These are phyloP conservation scores for Hypolimnas misippus DNA, from an alignment of 2,888 invertebrate species.

Conservation along the genomic window DNA sequence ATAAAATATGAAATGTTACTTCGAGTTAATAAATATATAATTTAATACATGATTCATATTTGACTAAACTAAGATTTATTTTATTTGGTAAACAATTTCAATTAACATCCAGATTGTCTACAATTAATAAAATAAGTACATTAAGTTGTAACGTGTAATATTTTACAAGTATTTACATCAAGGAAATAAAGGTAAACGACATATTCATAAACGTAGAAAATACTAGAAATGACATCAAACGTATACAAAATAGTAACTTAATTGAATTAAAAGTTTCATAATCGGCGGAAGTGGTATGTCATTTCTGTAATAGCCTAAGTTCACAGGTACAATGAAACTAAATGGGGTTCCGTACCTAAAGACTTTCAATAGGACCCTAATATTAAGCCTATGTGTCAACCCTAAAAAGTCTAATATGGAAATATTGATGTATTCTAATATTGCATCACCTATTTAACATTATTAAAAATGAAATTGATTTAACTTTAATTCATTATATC, in stretches of 20 bases:
- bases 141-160: slow-evolving; percentile 4
- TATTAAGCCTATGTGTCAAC: too few relatives aligned
- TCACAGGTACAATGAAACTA: too few relatives aligned
- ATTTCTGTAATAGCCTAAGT: not conserved
- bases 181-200: not conserved
- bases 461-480: too few relatives aligned
- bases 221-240: slow-evolving; percentile 8
- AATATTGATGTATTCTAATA: too few relatives aligned
- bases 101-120: not conserved
- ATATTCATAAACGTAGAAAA: not conserved
- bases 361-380: too few relatives aligned
- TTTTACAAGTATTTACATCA: not conserved
- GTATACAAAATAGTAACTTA: not conserved
- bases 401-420: too few relatives aligned
- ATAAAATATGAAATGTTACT: too few relatives aligned
- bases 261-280: not conserved
- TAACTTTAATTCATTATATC: too few relatives aligned
- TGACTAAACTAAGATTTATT: not conserved
- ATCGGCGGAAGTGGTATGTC: too few relatives aligned
- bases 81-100: not conserved
- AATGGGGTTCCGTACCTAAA: too few relatives aligned
- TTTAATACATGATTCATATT: not conserved
- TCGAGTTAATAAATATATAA: too few relatives aligned
- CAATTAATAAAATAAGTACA: slow-evolving; percentile 3
- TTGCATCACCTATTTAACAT: too few relatives aligned